Base-by-base conservation (phyloP, 2,797 vertebrate genomes). In the Diplodus sargus region DNA sequence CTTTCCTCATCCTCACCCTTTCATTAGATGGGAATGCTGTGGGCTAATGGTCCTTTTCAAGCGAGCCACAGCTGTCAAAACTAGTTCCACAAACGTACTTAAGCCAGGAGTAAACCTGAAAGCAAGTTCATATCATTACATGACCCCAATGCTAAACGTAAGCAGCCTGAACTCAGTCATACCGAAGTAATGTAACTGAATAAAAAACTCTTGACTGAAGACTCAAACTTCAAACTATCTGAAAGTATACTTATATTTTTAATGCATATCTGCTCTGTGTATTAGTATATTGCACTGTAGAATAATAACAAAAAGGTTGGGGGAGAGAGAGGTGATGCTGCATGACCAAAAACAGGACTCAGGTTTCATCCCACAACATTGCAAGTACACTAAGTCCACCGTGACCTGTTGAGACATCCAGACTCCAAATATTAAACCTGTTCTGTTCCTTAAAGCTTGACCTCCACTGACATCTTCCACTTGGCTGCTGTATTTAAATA, bases 1-100 rank as follows among this genome's bases (percentile, higher is more conserved):
- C 69, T 78, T 59, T 83, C 59, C 78, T 83, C 73, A 77, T 92
- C 78, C 68, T 84, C 85, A 87, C 79, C 81, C 88, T 91, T 82
- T 94, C 84, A 93, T 92, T 91, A 92, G 75, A 83, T 66, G 73
- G 81, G 87, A 90, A 93, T 89, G 84, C 67, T 73, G 80, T 59
- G 70, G 76, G 45, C 68, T 86, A 83, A 89, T 87, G 70, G 72
- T 80, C 43, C 68, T 88, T 85, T 88, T 89, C 56, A 85, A 88
- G 74, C 68, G 63, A 75, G 74, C 84, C 83, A 63, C 79, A 82
- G 74, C 77, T 83, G 81, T 87, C 84, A 83, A 65, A 82, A 73
- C 75, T 67, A 62, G 72, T 61, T 84, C 65, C 39, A 71, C 75
- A 85, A 53, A 75, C n/a, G 5, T 56, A 51, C 54, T 56, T 54